phyloP scores from a whole-genome alignment of 2,797 vertebrate species.

The Acrocephalus scirpaceus region DNA sequence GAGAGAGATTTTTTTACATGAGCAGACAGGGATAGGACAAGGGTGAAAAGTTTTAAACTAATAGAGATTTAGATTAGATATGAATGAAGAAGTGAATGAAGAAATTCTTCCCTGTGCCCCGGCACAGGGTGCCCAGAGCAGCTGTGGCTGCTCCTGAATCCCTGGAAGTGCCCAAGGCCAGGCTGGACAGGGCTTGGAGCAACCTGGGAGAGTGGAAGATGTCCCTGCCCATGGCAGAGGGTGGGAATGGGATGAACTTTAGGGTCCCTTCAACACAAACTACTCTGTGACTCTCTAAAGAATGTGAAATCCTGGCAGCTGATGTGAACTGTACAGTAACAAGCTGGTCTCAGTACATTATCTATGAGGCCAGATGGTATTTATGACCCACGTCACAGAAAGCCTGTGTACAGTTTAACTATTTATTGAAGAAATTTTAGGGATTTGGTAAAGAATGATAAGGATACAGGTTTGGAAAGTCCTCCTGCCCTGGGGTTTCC shows the following conservation, averaged over 20 bases:
- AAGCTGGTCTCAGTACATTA: neutral
- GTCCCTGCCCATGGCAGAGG: neutral
- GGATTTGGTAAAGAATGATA: neutral
- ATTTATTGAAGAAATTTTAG: neutral
- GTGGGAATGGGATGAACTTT: neutral
- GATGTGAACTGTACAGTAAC: neutral
- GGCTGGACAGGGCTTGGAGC: fast-evolving
- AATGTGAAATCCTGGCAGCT: neutral
- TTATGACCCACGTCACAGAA: neutral
- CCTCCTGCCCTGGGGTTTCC: neutral
- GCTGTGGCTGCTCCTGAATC: neutral
- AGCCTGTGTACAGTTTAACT: neutral
- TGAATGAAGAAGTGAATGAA: neutral
- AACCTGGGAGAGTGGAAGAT: neutral
- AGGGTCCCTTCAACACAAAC: neutral
- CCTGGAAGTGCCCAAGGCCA: neutral
- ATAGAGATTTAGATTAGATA: neutral
- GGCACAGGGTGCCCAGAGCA: neutral
- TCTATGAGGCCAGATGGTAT: neutral
- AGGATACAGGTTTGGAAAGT: neutral
- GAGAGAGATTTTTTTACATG: neutral
- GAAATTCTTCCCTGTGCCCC: neutral
- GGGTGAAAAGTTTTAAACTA: neutral
- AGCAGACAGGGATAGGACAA: neutral
- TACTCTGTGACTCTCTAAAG: neutral